Evolutionary conservation across 2,888 invertebrate genomes (phyloP).

Genomic region (Falcaria lacertinaria): DNA sequence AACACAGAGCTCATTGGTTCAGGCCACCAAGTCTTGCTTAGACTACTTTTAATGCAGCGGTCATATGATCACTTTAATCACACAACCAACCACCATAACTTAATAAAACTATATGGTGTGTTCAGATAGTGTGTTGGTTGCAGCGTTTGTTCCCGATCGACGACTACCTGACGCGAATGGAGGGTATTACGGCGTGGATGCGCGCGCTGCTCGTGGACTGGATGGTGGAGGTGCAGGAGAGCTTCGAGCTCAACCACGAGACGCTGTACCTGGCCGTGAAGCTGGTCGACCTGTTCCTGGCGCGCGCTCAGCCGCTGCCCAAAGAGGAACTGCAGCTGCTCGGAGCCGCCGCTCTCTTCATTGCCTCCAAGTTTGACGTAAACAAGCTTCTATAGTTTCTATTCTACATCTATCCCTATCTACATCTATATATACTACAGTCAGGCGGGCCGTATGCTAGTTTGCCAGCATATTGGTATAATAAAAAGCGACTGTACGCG

Average conservation of each 20-base stretch:
- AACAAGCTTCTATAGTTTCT: slow-evolving; percentile 52
- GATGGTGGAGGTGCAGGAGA: slow-evolving; percentile 99
- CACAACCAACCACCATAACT: too few species aligned
- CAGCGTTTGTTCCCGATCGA: slow-evolving; percentile 84
- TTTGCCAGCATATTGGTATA: too few species aligned
- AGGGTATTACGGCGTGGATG: slow-evolving; percentile 91
- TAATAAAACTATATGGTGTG: too few species aligned
- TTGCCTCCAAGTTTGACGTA: slow-evolving; percentile 98
- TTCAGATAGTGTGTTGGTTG: too few species aligned
- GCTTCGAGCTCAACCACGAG: slow-evolving; percentile 98
- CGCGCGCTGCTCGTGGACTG: slow-evolving; percentile 97
- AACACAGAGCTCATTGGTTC: too few species aligned
- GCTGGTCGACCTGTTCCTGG: slow-evolving; percentile 93
- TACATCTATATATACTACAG: too few species aligned
- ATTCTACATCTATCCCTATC: too few species aligned
- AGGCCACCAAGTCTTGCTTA: too few species aligned
- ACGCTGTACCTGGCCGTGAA: slow-evolving; percentile 98
- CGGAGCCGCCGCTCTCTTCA: slow-evolving; percentile 94
- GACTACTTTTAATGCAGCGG: too few species aligned
- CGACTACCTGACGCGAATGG: slow-evolving; percentile 91
- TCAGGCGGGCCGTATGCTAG: too few species aligned
- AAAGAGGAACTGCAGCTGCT: slow-evolving; percentile 94
- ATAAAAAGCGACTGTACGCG: too few species aligned
- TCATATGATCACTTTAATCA: too few species aligned
- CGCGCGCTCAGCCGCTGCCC: slow-evolving; percentile 78